Conservation (phyloP, 2,113 vertebrate genomes). For the Numenius arquata region DNA sequence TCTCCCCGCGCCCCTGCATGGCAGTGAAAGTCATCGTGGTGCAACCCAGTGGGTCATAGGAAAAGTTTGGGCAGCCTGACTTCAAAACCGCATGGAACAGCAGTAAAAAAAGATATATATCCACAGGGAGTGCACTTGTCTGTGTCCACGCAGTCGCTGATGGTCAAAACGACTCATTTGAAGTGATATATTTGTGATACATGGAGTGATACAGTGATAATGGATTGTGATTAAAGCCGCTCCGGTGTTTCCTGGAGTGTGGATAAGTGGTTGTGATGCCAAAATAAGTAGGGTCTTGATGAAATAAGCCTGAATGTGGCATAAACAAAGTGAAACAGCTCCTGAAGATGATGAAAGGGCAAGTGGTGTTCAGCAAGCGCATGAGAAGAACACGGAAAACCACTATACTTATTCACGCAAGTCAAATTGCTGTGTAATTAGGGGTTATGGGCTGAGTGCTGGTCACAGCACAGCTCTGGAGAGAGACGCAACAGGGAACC, state of each 20-base stretch:
- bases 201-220: no score
- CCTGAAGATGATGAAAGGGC: not conserved
- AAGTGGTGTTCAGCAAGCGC: not conserved
- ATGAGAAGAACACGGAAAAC: not conserved
- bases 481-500: not conserved
- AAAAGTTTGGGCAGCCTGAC: not conserved
- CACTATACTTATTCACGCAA: not conserved
- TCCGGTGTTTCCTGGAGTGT: not conserved
- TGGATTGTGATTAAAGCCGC: not conserved
- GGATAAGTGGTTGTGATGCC: not conserved
- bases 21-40: not conserved
- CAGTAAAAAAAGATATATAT: not conserved
- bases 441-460: not conserved
- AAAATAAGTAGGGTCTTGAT: not conserved
- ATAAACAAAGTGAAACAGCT: not conserved
- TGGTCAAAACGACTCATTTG: not conserved
- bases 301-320: not conserved
- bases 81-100: not conserved
- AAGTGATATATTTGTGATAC: not conserved
- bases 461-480: not conserved
- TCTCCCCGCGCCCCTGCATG: fast-evolving
- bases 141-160: not conserved
- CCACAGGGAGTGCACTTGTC: not conserved
- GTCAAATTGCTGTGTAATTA: not conserved
- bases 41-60: not conserved